Percentiles rank a stretch among this genome's conserved stretches.
phyloP scores from a whole-genome alignment of 2,888 invertebrate species.

The Coenonympha arcania region DNA sequence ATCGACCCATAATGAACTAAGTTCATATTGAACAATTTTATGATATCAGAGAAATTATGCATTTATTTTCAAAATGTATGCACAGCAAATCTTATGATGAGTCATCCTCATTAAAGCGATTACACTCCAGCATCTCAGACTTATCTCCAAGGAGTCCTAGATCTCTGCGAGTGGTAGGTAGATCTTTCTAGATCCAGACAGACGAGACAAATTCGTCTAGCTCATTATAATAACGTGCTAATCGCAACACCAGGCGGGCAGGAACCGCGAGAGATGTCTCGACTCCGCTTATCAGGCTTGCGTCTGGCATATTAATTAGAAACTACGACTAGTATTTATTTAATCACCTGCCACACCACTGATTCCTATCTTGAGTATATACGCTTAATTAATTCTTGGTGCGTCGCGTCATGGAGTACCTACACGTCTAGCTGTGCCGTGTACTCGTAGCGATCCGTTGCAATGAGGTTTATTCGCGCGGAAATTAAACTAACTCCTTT shows the following conservation, averaged over 20 bases:
- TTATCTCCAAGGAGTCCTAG: conserved; percentile 9
- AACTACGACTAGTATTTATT: conserved; percentile 67
- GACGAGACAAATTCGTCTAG: conserved; percentile 46
- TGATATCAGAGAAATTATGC: too few species aligned
- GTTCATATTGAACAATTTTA: too few species aligned
- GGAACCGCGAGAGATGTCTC: conserved; percentile 56
- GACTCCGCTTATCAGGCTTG: conserved; percentile 54
- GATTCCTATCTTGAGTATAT: conserved; percentile 60
- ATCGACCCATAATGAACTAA: too few species aligned
- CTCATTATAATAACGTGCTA: conserved; percentile 57
- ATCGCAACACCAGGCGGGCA: conserved; percentile 49
- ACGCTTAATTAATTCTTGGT: conserved; percentile 62
- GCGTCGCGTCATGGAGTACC: conserved; percentile 39
- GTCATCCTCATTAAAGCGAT: conserved; percentile 6
- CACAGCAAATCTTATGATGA: too few species aligned
- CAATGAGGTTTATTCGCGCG: conserved; percentile 15
- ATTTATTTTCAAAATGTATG: too few species aligned
- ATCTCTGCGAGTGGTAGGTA: not conserved
- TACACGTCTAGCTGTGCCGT: conserved; percentile 34
- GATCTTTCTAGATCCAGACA: conserved; percentile 35
- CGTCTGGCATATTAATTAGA: conserved; percentile 72
- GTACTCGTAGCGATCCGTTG: conserved; percentile 34
- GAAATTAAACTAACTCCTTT: conserved; percentile 16
- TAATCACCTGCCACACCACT: conserved; percentile 64
- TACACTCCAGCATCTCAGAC: conserved; percentile 2